Evolutionary conservation across 2,797 vertebrate genomes (phyloP).

Genomic region (Malurus splendens): DNA sequence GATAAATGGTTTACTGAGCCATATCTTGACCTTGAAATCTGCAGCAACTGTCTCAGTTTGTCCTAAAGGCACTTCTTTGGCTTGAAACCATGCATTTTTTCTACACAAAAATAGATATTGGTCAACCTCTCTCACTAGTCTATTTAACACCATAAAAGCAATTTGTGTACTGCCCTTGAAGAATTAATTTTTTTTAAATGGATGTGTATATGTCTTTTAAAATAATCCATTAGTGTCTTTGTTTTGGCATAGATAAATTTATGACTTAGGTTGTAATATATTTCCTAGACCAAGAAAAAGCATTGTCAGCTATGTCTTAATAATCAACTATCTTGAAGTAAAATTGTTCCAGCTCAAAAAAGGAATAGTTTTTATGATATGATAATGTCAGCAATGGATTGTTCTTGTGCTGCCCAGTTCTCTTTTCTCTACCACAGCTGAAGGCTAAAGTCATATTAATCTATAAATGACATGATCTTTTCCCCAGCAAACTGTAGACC

Average conservation of each 20-base stretch:
- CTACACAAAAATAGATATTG: not conserved
- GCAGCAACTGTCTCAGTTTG: not conserved
- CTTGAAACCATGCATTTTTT: slow-evolving; percentile 2
- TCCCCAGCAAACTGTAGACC: not conserved
- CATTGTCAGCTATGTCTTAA: not conserved
- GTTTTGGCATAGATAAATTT: not conserved
- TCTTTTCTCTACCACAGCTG: not conserved
- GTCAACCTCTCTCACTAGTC: not conserved
- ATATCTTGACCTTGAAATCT: not conserved
- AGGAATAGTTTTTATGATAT: not conserved
- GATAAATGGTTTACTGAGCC: not conserved
- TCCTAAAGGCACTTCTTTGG: not conserved
- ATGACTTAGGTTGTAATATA: not conserved
- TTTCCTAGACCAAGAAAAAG: not conserved
- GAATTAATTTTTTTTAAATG: not conserved
- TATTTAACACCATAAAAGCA: not conserved
- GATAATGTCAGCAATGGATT: not conserved
- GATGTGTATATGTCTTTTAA: not conserved
- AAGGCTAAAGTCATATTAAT: not conserved
- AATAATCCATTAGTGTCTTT: not conserved
- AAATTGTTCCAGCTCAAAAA: not conserved
- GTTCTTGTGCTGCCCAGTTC: not conserved
- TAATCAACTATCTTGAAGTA: not conserved
- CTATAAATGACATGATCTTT: not conserved
- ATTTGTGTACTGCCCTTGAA: not conserved